These are phyloP conservation scores for Zaprionus lachaisei DNA, from an alignment of 1,140 invertebrate species.

Conservation along the genomic window DNA sequence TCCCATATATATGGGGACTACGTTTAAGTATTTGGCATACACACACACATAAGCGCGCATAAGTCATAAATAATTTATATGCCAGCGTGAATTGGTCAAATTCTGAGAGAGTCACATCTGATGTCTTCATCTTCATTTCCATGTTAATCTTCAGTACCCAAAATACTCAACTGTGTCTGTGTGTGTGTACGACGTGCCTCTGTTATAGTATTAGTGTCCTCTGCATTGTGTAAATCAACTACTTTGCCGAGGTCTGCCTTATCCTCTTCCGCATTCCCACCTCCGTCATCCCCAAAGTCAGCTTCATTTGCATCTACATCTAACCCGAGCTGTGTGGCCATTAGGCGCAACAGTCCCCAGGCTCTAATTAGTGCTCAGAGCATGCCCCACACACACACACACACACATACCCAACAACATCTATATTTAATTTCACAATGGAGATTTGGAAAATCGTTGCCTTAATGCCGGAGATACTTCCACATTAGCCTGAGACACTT, in stretches of 20 bases:
- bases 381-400: slow-evolving; percentile 10
- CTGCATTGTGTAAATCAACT: slow-evolving; percentile 64
- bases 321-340: slow-evolving; percentile 49
- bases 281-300: slow-evolving; percentile 23
- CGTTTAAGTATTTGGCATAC: slow-evolving; percentile 35
- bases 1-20: slow-evolving; percentile 21
- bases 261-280: slow-evolving; percentile 49
- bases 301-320: slow-evolving; percentile 46
- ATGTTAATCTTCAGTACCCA: slow-evolving; percentile 57
- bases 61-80: slow-evolving; percentile 82
- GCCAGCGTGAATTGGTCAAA: slow-evolving; percentile 78
- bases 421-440: slow-evolving; percentile 40
- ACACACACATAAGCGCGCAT: slow-evolving; percentile 16
- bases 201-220: background rate
- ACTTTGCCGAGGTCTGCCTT: slow-evolving; percentile 31
- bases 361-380: slow-evolving; percentile 42
- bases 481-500: slow-evolving; percentile 26
- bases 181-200: background rate
- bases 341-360: slow-evolving; percentile 51
- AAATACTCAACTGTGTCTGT: background rate
- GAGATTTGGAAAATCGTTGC: slow-evolving; percentile 38
- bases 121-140: slow-evolving; percentile 75
- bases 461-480: slow-evolving; percentile 23
- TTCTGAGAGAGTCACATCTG: slow-evolving; percentile 28
- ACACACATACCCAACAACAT: background rate